Base-by-base conservation (phyloP, 2,113 vertebrate genomes). In the Terrapene triunguis region DNA sequence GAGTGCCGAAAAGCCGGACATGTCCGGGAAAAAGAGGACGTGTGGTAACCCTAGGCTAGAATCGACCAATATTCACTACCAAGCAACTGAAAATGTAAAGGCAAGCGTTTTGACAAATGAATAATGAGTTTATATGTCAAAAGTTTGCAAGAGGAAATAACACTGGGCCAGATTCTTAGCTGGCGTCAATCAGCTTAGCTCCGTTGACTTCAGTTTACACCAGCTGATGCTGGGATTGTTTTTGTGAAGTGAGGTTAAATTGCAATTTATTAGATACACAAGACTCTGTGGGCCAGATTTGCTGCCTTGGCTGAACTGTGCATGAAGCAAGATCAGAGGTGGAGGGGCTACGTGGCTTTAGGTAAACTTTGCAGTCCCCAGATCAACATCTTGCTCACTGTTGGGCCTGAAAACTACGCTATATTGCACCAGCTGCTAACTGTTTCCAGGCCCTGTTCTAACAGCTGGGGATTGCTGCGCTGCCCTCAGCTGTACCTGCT, bases 91-190 rank as follows among this genome's bases (percentile, higher is more conserved):
- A 76, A 76, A 74, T 24, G 3, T 89, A 47, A 87, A 89, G 32
- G 22, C 92, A 82, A 1, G 0, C 51, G 9, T 59, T 85, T 92
- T 83, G 79, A 3, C 27, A 57, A 92, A 51, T 74, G 50, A 85
- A 94, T 92, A 94, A 87, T 27, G 81, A 94, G 76, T 22, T 76
- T 27, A 14, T 47, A 76, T 7, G 74, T 76, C n/a, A 90, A 90
- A 79, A 17, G 25, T 25, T 57, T 9, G 1, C 21, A 21, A 74
- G 50, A 62, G 84, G 62, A 85, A 93, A 32, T 29, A 69, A 2
- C 44, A 21, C 35, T 8, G 44, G 21, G 47, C 19, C 92, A 65
- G 17, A 32, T 21, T 90, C 62, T 89, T 35, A 29, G 7, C 72
- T 55, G 80, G 4, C 42, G 25, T 59, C 10, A 6, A 50, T 25